phyloP scores from a whole-genome alignment of 2,113 vertebrate species.

The Paracanthobrama guichenoti region DNA sequence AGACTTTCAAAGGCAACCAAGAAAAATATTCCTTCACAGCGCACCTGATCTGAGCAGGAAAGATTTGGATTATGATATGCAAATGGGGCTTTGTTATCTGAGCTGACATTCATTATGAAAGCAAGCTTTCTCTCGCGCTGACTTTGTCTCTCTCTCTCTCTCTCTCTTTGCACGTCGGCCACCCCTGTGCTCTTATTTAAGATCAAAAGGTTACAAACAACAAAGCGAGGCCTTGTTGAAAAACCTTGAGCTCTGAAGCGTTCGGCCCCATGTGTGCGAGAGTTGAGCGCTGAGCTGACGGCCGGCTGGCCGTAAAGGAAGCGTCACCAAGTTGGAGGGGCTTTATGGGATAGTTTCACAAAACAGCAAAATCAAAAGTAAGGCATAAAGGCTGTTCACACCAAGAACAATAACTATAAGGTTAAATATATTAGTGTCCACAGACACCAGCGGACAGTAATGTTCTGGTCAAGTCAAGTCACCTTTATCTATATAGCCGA shows the following conservation, averaged over 20 bases:
- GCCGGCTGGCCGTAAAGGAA: no score
- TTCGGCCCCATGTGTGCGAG: slow-evolving; percentile 7
- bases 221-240: slow-evolving; percentile 65
- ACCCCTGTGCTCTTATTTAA: slow-evolving; percentile 54
- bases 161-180: slow-evolving; percentile 22
- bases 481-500: no score
- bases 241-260: slow-evolving; percentile 34
- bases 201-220: slow-evolving; percentile 74
- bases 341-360: background rate
- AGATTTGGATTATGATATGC: slow-evolving; percentile 74
- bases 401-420: no score
- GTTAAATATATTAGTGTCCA: no score
- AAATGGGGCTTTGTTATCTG: slow-evolving; percentile 74
- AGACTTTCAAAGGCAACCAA: slow-evolving; percentile 67
- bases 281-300: background rate
- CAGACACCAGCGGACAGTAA: no score
- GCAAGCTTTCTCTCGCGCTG: slow-evolving; percentile 44
- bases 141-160: slow-evolving; percentile 30
- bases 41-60: slow-evolving; percentile 71
- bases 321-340: background rate
- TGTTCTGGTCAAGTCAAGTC: no score
- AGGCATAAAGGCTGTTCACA: no score
- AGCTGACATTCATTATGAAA: slow-evolving; percentile 72
- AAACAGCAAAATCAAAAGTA: background rate
- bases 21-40: slow-evolving; percentile 64